A percentile compares a stretch with the other conserved stretches of the same genome.
Conservation (phyloP, 2,888 invertebrate species). For the Anticlea derivata region DNA sequence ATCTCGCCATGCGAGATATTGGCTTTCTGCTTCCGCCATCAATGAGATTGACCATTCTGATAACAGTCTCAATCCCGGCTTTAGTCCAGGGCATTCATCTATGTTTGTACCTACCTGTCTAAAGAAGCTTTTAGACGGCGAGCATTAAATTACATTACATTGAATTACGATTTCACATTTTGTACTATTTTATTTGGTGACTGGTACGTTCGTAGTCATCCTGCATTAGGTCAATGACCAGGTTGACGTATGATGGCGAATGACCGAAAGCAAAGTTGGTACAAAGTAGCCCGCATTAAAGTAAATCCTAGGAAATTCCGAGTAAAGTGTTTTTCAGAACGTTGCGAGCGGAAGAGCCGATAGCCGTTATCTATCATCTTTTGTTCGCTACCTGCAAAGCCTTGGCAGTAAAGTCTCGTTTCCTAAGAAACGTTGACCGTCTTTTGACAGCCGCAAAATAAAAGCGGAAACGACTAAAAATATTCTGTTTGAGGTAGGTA, state of each 20-base stretch:
- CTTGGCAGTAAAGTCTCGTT: background rate
- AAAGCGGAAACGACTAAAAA: no score
- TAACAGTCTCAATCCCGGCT: background rate
- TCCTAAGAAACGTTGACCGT: background rate
- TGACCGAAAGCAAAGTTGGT: no score
- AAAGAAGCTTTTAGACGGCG: no score
- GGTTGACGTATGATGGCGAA: no score
- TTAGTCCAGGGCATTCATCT: slow-evolving; percentile 2
- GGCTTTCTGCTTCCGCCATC: background rate
- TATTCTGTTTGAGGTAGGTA: no score
- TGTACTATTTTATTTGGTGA: no score
- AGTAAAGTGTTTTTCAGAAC: slow-evolving; percentile 14
- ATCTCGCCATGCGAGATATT: slow-evolving; percentile 12
- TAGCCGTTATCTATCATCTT: slow-evolving; percentile 30
- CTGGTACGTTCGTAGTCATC: no score
- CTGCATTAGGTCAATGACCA: no score
- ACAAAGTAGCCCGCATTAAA: no score
- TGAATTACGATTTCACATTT: slow-evolving; percentile 7
- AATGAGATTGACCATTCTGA: slow-evolving; percentile 13
- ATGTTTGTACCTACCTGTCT: background rate
- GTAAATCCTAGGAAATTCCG: slow-evolving; percentile 7
- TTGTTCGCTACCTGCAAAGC: slow-evolving; percentile 21
- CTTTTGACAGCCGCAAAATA: background rate
- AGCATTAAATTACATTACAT: background rate
- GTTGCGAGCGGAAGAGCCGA: slow-evolving; percentile 16